Conservation (phyloP, 1,140 invertebrate genomes). For the Drosophila tristis region DNA sequence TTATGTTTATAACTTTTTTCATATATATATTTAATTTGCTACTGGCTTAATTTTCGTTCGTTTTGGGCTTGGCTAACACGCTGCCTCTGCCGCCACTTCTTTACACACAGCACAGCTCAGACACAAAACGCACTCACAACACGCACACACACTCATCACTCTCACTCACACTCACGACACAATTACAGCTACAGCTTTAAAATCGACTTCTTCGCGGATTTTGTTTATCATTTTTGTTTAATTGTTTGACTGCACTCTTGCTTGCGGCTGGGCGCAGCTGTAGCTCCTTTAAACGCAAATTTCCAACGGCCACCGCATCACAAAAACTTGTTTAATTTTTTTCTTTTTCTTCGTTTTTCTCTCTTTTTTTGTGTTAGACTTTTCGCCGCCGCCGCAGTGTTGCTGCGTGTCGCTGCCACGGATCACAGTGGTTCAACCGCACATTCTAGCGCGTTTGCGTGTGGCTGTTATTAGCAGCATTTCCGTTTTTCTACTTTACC, state of each 20-base stretch:
- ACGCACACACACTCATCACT: conserved; percentile 33
- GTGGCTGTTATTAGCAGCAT: conserved; percentile 33
- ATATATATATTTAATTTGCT: conserved; percentile 10
- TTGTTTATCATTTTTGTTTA: conserved; percentile 52
- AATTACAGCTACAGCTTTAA: conserved; percentile 47
- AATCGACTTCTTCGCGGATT: conserved; percentile 49
- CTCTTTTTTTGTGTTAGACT: conserved; percentile 25
- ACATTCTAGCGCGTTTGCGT: conserved; percentile 25
- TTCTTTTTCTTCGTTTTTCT: conserved; percentile 30
- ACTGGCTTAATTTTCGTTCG: conserved; percentile 47
- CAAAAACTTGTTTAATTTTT: conserved; percentile 70
- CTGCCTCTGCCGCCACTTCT: conserved; percentile 50
- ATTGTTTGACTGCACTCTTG: conserved; percentile 41
- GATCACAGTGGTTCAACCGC: conserved; percentile 8
- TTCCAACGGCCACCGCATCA: conserved; percentile 40
- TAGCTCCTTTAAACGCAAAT: conserved; percentile 51
- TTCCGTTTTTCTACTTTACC: conserved; percentile 19
- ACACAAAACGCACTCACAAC: conserved; percentile 40
- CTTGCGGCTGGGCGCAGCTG: conserved; percentile 1
- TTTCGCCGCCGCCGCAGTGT: conserved; percentile 7
- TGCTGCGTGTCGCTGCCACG: not conserved
- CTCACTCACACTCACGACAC: conserved; percentile 25
- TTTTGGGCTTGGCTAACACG: conserved; percentile 68
- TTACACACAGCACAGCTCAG: conserved; percentile 52
- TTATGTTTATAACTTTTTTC: conserved; percentile 17